Conservation (phyloP, 2,888 invertebrate species). For the Lycophotia porphyrea region DNA sequence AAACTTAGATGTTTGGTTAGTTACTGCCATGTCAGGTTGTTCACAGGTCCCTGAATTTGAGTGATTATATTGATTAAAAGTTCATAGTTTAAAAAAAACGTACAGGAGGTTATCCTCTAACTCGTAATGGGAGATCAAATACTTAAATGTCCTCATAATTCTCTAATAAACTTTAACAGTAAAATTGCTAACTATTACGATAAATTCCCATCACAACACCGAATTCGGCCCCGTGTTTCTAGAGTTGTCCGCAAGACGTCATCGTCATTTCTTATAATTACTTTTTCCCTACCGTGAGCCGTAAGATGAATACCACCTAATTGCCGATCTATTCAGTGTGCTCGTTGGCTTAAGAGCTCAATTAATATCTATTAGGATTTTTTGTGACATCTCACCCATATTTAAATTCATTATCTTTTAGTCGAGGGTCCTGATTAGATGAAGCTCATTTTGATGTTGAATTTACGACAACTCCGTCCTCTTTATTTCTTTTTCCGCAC, state of each 20-base stretch:
- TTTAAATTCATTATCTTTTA: slow-evolving; percentile 69
- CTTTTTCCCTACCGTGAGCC: slow-evolving; percentile 77
- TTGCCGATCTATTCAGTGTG: slow-evolving; percentile 84
- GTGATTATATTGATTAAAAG: neutral
- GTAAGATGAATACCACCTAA: slow-evolving; percentile 84
- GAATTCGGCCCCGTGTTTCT: slow-evolving; percentile 73
- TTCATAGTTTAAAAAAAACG: neutral
- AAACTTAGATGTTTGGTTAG: neutral
- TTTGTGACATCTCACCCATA: slow-evolving; percentile 70
- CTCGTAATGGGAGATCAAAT: neutral
- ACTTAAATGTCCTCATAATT: neutral
- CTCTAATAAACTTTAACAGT: neutral
- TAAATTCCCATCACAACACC: slow-evolving; percentile 61
- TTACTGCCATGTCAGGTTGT: neutral
- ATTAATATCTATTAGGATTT: slow-evolving; percentile 78
- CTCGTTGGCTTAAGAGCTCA: slow-evolving; percentile 75
- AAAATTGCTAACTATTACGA: slow-evolving; percentile 1
- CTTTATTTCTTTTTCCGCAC: neutral
- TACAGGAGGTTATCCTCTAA: neutral
- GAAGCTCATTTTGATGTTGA: slow-evolving; percentile 25
- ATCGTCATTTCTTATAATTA: slow-evolving; percentile 85
- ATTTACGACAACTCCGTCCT: neutral
- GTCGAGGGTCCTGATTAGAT: slow-evolving; percentile 46
- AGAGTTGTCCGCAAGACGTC: slow-evolving; percentile 78
- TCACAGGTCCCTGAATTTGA: neutral